phyloP scores from a whole-genome alignment of 2,888 invertebrate species.

The Lathronympha strigana region DNA sequence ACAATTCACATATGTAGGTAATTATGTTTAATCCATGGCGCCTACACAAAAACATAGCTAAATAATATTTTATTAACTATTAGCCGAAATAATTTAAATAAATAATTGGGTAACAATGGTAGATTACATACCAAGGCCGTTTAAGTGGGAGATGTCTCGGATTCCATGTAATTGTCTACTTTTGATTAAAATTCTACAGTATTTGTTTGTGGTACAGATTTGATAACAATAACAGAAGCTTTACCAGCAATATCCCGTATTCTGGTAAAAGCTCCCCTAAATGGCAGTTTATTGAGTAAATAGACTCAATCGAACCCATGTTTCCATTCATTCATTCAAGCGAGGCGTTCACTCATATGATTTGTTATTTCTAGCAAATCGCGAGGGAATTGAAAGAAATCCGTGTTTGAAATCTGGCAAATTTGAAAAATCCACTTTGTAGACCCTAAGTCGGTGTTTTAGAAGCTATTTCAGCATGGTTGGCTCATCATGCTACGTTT shows the following conservation, averaged over 20 bases:
- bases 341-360: constrained; percentile 75
- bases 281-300: constrained; percentile 71
- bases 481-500: constrained; percentile 3
- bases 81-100: too few relatives aligned
- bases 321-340: constrained; percentile 63
- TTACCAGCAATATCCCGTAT: constrained; percentile 33
- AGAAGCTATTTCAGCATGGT: constrained; percentile 2
- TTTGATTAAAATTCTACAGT: not conserved
- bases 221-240: constrained; percentile 36
- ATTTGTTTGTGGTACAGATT: constrained; percentile 24
- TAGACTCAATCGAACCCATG: constrained; percentile 56
- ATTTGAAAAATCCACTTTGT: not conserved
- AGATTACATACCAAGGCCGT: too few relatives aligned
- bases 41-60: too few relatives aligned
- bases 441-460: not conserved
- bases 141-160: too few relatives aligned
- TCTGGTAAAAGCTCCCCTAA: constrained; percentile 55
- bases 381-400: constrained; percentile 55
- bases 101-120: too few relatives aligned
- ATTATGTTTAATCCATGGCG: too few relatives aligned
- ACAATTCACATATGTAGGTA: too few relatives aligned
- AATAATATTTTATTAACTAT: too few relatives aligned
- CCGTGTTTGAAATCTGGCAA: constrained; percentile 45
- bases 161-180: not conserved
- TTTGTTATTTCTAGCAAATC: constrained; percentile 68